Evolutionary conservation across 2,888 invertebrate genomes (phyloP).

Genomic region (Eugnorisma glareosa): DNA sequence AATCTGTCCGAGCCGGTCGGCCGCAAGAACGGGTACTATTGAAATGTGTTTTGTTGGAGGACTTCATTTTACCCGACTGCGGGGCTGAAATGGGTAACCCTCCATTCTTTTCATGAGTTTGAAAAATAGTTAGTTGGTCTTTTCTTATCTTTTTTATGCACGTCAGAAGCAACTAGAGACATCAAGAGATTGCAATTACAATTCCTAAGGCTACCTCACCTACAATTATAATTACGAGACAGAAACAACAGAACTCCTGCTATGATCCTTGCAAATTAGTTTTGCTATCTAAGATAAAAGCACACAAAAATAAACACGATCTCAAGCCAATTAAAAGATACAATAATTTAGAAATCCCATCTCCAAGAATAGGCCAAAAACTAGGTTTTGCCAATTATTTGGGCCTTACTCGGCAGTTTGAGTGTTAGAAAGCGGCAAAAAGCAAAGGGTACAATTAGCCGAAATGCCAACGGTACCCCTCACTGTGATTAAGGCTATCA

Average conservation of each 20-base stretch:
- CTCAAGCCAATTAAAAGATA: conserved; percentile 20
- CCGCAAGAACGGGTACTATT: conserved; percentile 17
- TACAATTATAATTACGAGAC: too few relatives aligned
- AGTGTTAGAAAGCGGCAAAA: conserved; percentile 55
- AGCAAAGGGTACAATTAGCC: conserved; percentile 59
- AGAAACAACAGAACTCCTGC: neutral
- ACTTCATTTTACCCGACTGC: conserved; percentile 6
- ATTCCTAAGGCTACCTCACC: too few relatives aligned
- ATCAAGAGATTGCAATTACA: too few relatives aligned
- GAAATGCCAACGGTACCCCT: conserved; percentile 41
- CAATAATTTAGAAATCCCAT: conserved; percentile 23
- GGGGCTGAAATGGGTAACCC: neutral
- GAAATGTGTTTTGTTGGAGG: conserved; percentile 35
- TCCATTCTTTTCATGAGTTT: conserved; percentile 1
- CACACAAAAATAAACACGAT: neutral
- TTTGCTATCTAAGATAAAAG: too few relatives aligned
- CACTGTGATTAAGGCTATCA: conserved; percentile 64
- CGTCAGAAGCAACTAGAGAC: too few relatives aligned
- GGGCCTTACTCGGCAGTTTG: conserved; percentile 52
- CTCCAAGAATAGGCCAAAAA: conserved; percentile 18
- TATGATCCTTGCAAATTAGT: neutral
- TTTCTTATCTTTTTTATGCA: neutral
- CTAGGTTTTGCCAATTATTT: conserved; percentile 61
- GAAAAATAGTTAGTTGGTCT: neutral
- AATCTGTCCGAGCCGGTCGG: conserved; percentile 23